Percentiles rank a stretch among this genome's conserved stretches.
phyloP scores from a whole-genome alignment of 1,140 invertebrate species.

The Drosophila sulfurigaster region DNA sequence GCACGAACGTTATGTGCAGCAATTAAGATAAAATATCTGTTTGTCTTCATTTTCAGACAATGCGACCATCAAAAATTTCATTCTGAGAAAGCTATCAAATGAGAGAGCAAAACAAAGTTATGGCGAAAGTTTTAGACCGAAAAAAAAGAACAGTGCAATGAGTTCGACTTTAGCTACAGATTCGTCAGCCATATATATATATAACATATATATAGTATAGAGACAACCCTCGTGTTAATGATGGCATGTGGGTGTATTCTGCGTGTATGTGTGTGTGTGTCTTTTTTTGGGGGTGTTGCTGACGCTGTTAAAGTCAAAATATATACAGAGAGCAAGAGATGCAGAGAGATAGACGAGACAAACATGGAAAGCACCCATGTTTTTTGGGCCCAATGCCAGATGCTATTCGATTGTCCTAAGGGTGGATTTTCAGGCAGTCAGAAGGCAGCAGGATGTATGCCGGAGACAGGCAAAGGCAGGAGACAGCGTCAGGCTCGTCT shows the following conservation, averaged over 20 bases:
- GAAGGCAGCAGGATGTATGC: slow-evolving; percentile 27
- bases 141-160: slow-evolving; percentile 17
- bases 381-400: slow-evolving; percentile 27
- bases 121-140: slow-evolving; percentile 30
- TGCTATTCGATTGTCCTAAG: slow-evolving; percentile 55
- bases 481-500: slow-evolving; percentile 34
- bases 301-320: slow-evolving; percentile 81
- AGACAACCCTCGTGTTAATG: slow-evolving; percentile 79
- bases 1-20: slow-evolving; percentile 30
- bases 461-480: slow-evolving; percentile 8
- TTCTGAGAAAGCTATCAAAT: slow-evolving; percentile 11
- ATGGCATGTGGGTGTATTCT: slow-evolving; percentile 45
- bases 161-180: slow-evolving; percentile 16
- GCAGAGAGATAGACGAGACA: slow-evolving; percentile 33
- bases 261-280: slow-evolving; percentile 37
- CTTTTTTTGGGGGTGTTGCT: slow-evolving; percentile 71
- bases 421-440: slow-evolving; percentile 52
- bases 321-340: slow-evolving; percentile 41
- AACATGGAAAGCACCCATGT: slow-evolving; percentile 31
- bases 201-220: not conserved
- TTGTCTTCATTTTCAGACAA: slow-evolving; percentile 18
- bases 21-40: slow-evolving; percentile 51
- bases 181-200: slow-evolving; percentile 26
- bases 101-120: slow-evolving; percentile 33
- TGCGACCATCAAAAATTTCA: slow-evolving; percentile 30